Conservation (phyloP, 2,113 vertebrate genomes). For the Ranitomeya variabilis region DNA sequence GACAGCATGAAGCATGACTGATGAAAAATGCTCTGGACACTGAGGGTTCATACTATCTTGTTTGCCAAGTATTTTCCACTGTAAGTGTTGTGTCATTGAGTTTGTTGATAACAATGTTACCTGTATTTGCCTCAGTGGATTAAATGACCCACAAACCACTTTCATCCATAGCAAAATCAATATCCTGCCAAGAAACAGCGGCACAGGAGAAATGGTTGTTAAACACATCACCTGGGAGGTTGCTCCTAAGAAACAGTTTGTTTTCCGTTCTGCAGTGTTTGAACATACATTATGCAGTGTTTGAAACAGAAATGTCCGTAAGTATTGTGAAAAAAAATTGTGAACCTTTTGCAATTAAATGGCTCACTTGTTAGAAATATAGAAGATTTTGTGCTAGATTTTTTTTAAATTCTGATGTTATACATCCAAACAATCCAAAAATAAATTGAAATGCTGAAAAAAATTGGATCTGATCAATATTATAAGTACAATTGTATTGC, state of each 20-base stretch:
- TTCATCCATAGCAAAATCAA: conserved; percentile 90
- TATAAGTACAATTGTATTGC: too few species aligned
- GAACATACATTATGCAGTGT: conserved; percentile 62
- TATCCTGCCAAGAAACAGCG: conserved; percentile 83
- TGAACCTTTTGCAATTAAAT: neutral
- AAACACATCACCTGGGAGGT: conserved; percentile 73
- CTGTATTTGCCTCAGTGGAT: conserved; percentile 86
- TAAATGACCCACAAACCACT: conserved; percentile 95
- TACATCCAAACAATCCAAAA: too few species aligned
- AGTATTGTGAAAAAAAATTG: neutral
- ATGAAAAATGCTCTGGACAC: conserved; percentile 91
- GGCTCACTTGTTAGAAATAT: neutral
- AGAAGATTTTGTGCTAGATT: too few species aligned
- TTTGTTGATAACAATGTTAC: conserved; percentile 91
- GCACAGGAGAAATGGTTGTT: conserved; percentile 90
- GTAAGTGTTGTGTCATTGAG: conserved; percentile 89
- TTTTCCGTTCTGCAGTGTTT: conserved; percentile 68
- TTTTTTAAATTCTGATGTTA: too few species aligned
- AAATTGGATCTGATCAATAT: too few species aligned
- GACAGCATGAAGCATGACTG: conserved; percentile 89
- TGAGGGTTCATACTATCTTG: conserved; percentile 76
- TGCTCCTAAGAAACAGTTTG: conserved; percentile 21
- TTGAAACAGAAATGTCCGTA: conserved; percentile 47
- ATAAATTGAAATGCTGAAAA: too few species aligned
- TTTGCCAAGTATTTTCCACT: conserved; percentile 88